Base-by-base conservation (phyloP, 1,140 invertebrate species). In the Leptopilina boulardi region DNA sequence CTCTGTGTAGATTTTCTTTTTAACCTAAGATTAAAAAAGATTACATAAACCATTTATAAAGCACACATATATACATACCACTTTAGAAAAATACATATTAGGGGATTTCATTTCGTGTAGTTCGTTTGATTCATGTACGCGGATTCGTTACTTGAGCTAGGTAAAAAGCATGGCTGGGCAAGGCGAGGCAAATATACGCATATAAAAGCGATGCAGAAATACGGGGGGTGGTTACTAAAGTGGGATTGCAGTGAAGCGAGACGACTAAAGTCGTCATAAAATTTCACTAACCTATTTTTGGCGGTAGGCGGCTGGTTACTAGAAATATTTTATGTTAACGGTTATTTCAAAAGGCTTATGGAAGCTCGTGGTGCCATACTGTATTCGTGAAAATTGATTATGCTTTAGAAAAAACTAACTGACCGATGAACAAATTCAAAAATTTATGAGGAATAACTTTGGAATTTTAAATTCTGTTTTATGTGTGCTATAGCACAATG, bases 341-440 rank as follows among this genome's bases (percentile, higher is more conserved):
- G 42, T 71, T 42, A 70, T 77, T 77, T 74, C 9, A 1, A 18
- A 54, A 54, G 51, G 21, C n/a, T n/a, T n/a, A n/a, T 59, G 19
- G 54, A 19, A 59, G 19, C 5, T 26, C 19, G 54, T 13, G 54
- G 21, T 59, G 11, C 23, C 59, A 54, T 13, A 3, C 30, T 15
- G 23, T 9, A 15, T 26, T 71, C n/a, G 15, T 8, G 9, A 10
- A 38, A 47, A 47, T 15, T 47, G 44, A 47, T 47, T 47, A 6
- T 3, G 44, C 41, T 42, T 11, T 9, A 8, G 41, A 42, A 11
- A 41, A 41, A 41, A 10, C 9, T 10, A 8, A 44, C 42, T 13
- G 15, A 47, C 15, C 44, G 3, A 47, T 15, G 44, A n/a, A n/a
- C 44, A 47, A 42, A 42, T 42, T n/a, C n/a, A n/a, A n/a, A n/a